Conservation (phyloP, 2,888 invertebrate species). For the Acholoe squamosa region DNA sequence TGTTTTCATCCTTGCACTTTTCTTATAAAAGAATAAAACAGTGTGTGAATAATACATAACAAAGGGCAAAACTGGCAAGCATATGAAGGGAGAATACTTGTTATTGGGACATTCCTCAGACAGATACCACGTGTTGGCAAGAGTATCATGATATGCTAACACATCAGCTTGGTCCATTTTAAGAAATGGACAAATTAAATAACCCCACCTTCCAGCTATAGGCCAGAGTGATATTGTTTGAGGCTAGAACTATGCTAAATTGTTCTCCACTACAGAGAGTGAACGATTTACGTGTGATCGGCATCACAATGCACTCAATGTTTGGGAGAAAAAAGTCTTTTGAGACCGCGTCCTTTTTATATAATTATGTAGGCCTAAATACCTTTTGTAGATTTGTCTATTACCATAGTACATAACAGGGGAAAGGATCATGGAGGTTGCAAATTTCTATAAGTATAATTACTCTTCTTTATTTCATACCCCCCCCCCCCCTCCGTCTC, state of each 20-base stretch:
- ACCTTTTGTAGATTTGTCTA: too few relatives aligned
- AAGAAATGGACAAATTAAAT: not conserved
- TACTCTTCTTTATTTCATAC: too few relatives aligned
- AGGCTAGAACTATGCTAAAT: not conserved
- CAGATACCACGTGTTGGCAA: slow-evolving; percentile 47
- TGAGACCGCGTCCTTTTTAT: too few relatives aligned
- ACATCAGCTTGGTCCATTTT: not conserved
- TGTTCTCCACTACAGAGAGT: not conserved
- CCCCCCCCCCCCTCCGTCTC: too few relatives aligned
- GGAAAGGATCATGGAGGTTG: too few relatives aligned
- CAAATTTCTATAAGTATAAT: too few relatives aligned
- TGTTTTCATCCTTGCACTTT: too few relatives aligned
- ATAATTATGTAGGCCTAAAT: too few relatives aligned
- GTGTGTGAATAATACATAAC: not conserved
- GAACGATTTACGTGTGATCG: not conserved
- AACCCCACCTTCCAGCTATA: not conserved
- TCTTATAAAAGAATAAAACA: too few relatives aligned
- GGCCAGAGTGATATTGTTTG: not conserved
- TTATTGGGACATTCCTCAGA: not conserved
- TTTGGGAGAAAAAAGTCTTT: too few relatives aligned
- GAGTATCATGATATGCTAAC: slow-evolving; percentile 44
- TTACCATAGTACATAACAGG: too few relatives aligned
- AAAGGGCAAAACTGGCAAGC: not conserved
- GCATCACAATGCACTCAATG: too few relatives aligned
- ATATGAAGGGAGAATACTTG: not conserved